Percentiles rank a stretch among this genome's conserved stretches.
Evolutionary conservation across 2,113 vertebrate species (phyloP).

Genomic region (Oncorhynchus clarkii): DNA sequence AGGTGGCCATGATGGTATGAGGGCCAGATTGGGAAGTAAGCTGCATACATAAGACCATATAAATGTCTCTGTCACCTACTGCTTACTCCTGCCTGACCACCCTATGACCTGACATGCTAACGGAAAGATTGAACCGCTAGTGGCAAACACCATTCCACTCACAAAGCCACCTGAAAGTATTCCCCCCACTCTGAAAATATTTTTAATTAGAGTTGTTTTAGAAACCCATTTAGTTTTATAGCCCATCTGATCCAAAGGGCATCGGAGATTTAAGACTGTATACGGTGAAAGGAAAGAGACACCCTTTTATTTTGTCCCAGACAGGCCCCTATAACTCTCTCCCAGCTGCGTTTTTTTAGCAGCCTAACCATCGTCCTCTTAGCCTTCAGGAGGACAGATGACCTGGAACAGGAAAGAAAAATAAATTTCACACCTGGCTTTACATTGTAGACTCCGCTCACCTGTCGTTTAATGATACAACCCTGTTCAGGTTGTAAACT

Average conservation of each 20-base stretch:
- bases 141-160: background rate
- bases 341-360: slow-evolving; percentile 38
- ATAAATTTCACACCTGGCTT: slow-evolving; percentile 45
- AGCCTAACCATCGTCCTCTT: slow-evolving; percentile 30
- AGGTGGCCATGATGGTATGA: too few relatives aligned
- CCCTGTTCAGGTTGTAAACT: background rate
- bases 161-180: too few relatives aligned
- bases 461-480: slow-evolving; percentile 17
- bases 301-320: slow-evolving; percentile 32
- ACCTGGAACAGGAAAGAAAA: slow-evolving; percentile 30
- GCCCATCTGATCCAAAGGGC: slow-evolving; percentile 32
- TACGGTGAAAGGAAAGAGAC: background rate
- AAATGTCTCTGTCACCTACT: too few relatives aligned
- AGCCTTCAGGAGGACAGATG: slow-evolving; percentile 38
- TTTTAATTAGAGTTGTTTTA: slow-evolving; percentile 46
- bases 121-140: background rate
- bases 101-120: too few relatives aligned
- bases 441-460: slow-evolving; percentile 21
- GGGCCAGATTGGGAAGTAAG: too few relatives aligned
- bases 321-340: slow-evolving; percentile 29
- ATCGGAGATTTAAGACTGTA: slow-evolving; percentile 31
- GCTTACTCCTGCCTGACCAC: too few relatives aligned
- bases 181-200: slow-evolving; percentile 22
- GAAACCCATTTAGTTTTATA: slow-evolving; percentile 47
- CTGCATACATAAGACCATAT: too few relatives aligned